Evolutionary conservation across 2,113 vertebrate genomes (phyloP), one percentile per base, ranked within the genome.

Genomic region (Alethe castanea): DNA sequence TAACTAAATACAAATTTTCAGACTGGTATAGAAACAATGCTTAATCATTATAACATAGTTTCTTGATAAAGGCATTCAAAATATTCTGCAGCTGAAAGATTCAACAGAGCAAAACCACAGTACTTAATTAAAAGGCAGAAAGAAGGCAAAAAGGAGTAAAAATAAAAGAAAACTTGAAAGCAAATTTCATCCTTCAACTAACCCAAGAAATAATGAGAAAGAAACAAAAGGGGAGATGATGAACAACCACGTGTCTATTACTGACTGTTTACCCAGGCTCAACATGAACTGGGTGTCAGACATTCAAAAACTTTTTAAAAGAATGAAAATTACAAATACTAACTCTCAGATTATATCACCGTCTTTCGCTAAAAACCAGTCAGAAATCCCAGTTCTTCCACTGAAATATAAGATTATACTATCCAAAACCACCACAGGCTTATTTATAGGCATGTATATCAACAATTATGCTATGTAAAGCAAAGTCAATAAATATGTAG

Each of bases 191-290:
- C 57, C 53, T 71, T 79, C 62, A 86, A 28, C 35, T 86, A 94
- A 92, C n/a, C 17, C 33, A 86, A 52, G 48, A 92, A 69, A 60
- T 79, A 86, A 60, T 14, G 22, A 94, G 86, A 78, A 81, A 89
- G 48, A 61, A 94, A 96, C 38, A 31, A 77, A 94, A 90, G 24
- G 17, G n/a, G 93, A 95, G 60, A 65, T 25, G 36, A 94, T 25
- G 36, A 94, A 5, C 33, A 78, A 73, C 33, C 14, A 45, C 42
- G 0, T 89, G 86, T 72, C 14, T 92, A 33, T 70, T 3, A 74
- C 17, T 79, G 50, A 66, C 54, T 94, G 48, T 50, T 59, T 44
- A 96, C 36, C 10, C 70, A 60, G 22, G 45, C 73, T 94, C n/a
- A 81, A 47, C 7, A 59, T 35, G 12, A 96, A 57, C 50, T 56